Percentiles rank a stretch among this genome's conserved stretches.
These are phyloP conservation scores for Pseudococcus jackbeardsleyi DNA, from an alignment of 2,888 invertebrate genomes.

Conservation along the genomic window DNA sequence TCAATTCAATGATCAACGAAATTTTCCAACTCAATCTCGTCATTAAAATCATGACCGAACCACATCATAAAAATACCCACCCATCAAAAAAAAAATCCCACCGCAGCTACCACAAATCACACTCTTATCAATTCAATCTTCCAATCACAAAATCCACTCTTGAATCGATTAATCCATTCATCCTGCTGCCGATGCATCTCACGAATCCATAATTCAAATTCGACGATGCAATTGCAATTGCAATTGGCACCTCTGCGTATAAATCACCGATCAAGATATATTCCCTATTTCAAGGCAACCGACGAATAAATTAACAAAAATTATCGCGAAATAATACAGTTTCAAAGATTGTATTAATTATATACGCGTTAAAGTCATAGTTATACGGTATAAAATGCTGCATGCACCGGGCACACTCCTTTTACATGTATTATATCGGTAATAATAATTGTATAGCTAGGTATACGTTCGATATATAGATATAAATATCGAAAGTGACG, in stretches of 20 bases:
- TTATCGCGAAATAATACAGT: not conserved
- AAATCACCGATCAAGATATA: constrained; percentile 34
- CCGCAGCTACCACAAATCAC: too few relatives aligned
- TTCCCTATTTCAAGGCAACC: constrained; percentile 3
- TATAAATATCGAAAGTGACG: constrained; percentile 48
- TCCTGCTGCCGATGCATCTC: too few relatives aligned
- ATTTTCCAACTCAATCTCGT: too few relatives aligned
- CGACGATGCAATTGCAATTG: not conserved
- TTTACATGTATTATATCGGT: constrained; percentile 15
- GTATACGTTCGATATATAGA: not conserved
- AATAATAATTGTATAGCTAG: not conserved
- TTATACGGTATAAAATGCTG: not conserved
- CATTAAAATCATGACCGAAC: too few relatives aligned
- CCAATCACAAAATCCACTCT: too few relatives aligned
- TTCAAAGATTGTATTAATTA: constrained; percentile 25
- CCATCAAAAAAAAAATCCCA: too few relatives aligned
- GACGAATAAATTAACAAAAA: constrained; percentile 37
- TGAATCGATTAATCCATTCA: too few relatives aligned
- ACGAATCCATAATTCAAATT: too few relatives aligned
- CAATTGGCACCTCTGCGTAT: not conserved
- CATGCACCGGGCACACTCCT: constrained; percentile 5
- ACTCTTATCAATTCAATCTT: too few relatives aligned
- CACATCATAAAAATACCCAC: too few relatives aligned
- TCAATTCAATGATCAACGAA: too few relatives aligned
- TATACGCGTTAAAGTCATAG: constrained; percentile 1